Percentiles rank a stretch among this genome's conserved stretches.
Evolutionary conservation across 2,888 invertebrate species (phyloP).

Genomic region (Leptura quadrifasciata): DNA sequence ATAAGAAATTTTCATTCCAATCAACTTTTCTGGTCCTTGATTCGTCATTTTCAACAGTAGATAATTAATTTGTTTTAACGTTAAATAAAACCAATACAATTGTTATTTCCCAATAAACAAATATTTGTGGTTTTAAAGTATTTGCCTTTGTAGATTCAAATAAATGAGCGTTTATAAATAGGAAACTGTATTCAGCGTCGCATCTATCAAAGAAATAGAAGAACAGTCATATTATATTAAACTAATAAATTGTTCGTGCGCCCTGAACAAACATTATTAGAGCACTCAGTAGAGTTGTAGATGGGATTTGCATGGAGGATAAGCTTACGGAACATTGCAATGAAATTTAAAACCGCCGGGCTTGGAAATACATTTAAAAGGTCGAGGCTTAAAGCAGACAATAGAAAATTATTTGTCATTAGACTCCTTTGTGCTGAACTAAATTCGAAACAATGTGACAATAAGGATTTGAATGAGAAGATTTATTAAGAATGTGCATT

Average conservation of each 20-base stretch:
- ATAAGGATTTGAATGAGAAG: conserved; percentile 45
- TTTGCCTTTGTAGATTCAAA: not conserved
- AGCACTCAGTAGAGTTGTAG: conserved; percentile 20
- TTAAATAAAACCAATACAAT: too few relatives aligned
- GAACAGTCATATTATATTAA: conserved; percentile 19
- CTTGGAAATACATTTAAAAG: conserved; percentile 40
- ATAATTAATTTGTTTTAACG: too few relatives aligned
- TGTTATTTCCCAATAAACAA: too few relatives aligned
- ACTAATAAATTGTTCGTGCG: conserved; percentile 20
- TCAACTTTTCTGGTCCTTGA: too few relatives aligned
- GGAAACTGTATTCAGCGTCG: not conserved
- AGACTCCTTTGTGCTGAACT: conserved; percentile 45
- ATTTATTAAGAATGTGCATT: conserved; percentile 43
- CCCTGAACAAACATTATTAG: conserved; percentile 14
- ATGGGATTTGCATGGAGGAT: conserved; percentile 12
- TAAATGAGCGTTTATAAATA: not conserved
- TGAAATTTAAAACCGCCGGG: conserved; percentile 44
- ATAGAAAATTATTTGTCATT: conserved; percentile 49
- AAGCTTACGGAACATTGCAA: conserved; percentile 23
- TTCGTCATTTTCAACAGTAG: too few relatives aligned
- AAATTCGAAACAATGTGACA: conserved; percentile 47
- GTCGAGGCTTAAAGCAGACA: conserved; percentile 43
- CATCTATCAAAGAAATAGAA: not conserved
- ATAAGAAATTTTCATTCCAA: too few relatives aligned
- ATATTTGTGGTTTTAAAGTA: not conserved